phyloP scores from a whole-genome alignment of 23 tunicate genomes.

The Phallusia fumigata region DNA sequence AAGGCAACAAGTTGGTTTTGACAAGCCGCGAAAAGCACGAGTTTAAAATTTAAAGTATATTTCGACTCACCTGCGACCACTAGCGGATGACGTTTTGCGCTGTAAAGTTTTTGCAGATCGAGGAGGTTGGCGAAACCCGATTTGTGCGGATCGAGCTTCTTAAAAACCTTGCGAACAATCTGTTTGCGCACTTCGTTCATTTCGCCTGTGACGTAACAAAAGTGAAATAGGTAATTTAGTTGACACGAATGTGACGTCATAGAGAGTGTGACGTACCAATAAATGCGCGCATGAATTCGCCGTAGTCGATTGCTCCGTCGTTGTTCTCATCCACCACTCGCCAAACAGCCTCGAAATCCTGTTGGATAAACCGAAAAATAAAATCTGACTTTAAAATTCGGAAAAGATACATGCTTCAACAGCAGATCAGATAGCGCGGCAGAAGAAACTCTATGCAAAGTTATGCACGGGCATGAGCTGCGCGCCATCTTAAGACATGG shows the following conservation, averaged over 20 bases:
- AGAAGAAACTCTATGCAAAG: too few species aligned
- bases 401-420: too few species aligned
- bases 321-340: constrained; percentile 88
- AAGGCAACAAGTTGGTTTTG: too few species aligned
- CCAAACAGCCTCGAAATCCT: constrained; percentile 94
- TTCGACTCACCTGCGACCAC: constrained; percentile 57
- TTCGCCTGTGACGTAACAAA: constrained; percentile 52
- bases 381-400: too few species aligned
- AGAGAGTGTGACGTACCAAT: constrained; percentile 40
- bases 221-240: not conserved
- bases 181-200: constrained; percentile 71
- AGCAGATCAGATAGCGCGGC: too few species aligned
- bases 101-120: constrained; percentile 75
- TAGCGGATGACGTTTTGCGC: constrained; percentile 78
- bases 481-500: too few species aligned
- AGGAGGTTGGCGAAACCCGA: constrained; percentile 61
- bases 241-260: not conserved
- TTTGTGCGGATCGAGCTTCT: constrained; percentile 89
- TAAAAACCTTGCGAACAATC: constrained; percentile 77
- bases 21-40: too few species aligned
- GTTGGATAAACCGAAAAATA: not conserved
- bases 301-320: constrained; percentile 88
- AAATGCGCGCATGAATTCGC: constrained; percentile 92
- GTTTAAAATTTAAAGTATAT: too few species aligned
- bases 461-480: too few species aligned